Evolutionary conservation across 2,888 invertebrate species (phyloP), one percentile per base, ranked within the genome.

Genomic region (Helobdella robusta): DNA sequence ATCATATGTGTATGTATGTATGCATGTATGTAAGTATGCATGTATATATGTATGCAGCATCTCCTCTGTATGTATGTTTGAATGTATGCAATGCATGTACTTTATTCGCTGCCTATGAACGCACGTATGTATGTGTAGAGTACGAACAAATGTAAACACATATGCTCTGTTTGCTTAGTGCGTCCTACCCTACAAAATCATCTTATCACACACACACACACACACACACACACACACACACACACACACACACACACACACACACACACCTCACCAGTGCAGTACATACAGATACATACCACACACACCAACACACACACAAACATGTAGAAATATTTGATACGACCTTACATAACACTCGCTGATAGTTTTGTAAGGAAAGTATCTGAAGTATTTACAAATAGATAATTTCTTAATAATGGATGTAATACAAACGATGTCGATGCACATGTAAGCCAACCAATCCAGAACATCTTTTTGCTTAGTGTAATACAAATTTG

Each of bases 151-250:
- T n/a, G 44, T n/a, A 40, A 11, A n/a, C 44, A 40, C 44, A n/a
- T n/a, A 40, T n/a, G n/a, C 44, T 15, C 44, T 15, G 11, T 15
- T 40, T 15, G 11, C 11, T 40, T 15, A 11, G n/a, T 40, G n/a
- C 44, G n/a, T 40, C 11, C 44, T 15, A 15, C 11, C 44, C 11
- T 40, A 40, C 44, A 40, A 15, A 40, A 11, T 15, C n/a, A 40
- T n/a, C 11, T 40, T 15, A 11, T 15, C n/a, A 40, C 44, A 40
- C 44, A 40, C 44, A 40, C 44, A 40, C 44, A 40, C 44, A 40
- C 44, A 40, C 44, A 40, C 44, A 40, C 44, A 40, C n/a, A 40
- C 44, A 40, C n/a, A 40, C 44, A 40, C n/a, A 40, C 44, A 40
- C n/a, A 40, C 44, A 40, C n/a, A 40, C 44, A 40, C n/a, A 40